phyloP scores from a whole-genome alignment of 2,888 invertebrate genomes.

The Drosophila algonquin region DNA sequence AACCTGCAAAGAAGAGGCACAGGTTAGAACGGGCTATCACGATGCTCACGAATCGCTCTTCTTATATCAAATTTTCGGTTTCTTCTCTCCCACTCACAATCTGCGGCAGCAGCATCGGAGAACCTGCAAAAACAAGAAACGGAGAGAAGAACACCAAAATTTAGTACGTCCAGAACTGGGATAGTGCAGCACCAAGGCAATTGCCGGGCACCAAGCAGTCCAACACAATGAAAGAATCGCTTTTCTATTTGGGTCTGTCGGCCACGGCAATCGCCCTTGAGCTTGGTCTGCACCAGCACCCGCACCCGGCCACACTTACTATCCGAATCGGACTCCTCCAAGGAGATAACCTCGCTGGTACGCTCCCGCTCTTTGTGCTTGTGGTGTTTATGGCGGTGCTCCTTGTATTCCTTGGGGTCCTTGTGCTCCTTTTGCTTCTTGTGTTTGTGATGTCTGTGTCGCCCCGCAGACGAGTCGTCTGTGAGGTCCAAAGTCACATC shows the following conservation, averaged over 20 bases:
- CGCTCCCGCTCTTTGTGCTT: slow-evolving; percentile 58
- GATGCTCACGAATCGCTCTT: slow-evolving; percentile 28
- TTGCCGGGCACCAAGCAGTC: slow-evolving; percentile 42
- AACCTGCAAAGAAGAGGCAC: slow-evolving; percentile 77
- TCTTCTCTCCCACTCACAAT: slow-evolving; percentile 58
- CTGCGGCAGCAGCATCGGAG: slow-evolving; percentile 35
- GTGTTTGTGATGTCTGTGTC: slow-evolving; percentile 70
- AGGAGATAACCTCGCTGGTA: slow-evolving; percentile 75
- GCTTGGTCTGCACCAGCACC: slow-evolving; percentile 36
- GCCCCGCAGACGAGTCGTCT: slow-evolving; percentile 67
- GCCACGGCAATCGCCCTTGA: slow-evolving; percentile 48
- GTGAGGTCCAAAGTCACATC: slow-evolving; percentile 66
- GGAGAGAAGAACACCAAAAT: slow-evolving; percentile 71
- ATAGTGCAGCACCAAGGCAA: slow-evolving; percentile 70
- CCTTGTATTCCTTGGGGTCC: slow-evolving; percentile 36
- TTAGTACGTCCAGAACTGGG: slow-evolving; percentile 54
- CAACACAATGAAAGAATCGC: slow-evolving; percentile 59
- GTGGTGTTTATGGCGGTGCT: slow-evolving; percentile 35
- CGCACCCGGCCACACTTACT: slow-evolving; percentile 78
- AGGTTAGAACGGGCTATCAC: slow-evolving; percentile 30
- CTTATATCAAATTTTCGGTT: slow-evolving; percentile 13
- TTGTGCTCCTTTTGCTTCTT: slow-evolving; percentile 81
- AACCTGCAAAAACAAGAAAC: slow-evolving; percentile 63
- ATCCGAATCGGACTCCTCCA: slow-evolving; percentile 83
- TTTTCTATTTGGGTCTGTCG: slow-evolving; percentile 46